Evolutionary conservation across 2,888 invertebrate genomes (phyloP).

Genomic region (Polydrusus tereticollis): DNA sequence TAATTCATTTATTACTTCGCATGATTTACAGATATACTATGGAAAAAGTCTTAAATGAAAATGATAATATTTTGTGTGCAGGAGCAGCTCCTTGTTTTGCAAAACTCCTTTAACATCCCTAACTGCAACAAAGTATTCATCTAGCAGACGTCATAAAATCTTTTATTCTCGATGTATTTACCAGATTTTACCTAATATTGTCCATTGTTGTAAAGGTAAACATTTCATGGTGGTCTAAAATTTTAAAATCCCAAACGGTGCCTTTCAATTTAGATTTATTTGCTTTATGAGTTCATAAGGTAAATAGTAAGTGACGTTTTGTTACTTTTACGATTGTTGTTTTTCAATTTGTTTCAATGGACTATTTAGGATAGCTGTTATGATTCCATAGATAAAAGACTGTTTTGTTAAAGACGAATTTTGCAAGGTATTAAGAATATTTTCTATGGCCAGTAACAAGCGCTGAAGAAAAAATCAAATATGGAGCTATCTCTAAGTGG

Average conservation of each 20-base stretch:
- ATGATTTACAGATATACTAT: too few relatives aligned
- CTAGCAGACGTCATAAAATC: slow-evolving; percentile 18
- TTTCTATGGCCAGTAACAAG: too few relatives aligned
- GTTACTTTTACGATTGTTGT: slow-evolving; percentile 6
- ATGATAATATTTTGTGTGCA: too few relatives aligned
- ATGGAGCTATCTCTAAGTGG: too few relatives aligned
- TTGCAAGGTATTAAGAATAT: too few relatives aligned
- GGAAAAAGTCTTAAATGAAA: too few relatives aligned
- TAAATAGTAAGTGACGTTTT: neutral
- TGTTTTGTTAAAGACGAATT: neutral
- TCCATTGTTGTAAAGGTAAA: slow-evolving; percentile 27
- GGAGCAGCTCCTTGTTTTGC: too few relatives aligned
- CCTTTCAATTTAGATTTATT: slow-evolving; percentile 10
- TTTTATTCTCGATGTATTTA: slow-evolving; percentile 22
- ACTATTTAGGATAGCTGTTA: neutral
- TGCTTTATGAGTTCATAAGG: slow-evolving; percentile 11
- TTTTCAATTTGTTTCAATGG: neutral
- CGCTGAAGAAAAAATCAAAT: too few relatives aligned
- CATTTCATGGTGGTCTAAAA: slow-evolving; percentile 32
- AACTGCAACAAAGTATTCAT: neutral
- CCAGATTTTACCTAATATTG: slow-evolving; percentile 20
- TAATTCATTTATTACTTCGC: too few relatives aligned
- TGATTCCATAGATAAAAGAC: neutral
- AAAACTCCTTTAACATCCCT: neutral
- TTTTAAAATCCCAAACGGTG: slow-evolving; percentile 11